Percentiles rank a stretch among this genome's conserved stretches.
phyloP scores from a whole-genome alignment of 2,888 invertebrate genomes.

The Andrena bicolor region DNA sequence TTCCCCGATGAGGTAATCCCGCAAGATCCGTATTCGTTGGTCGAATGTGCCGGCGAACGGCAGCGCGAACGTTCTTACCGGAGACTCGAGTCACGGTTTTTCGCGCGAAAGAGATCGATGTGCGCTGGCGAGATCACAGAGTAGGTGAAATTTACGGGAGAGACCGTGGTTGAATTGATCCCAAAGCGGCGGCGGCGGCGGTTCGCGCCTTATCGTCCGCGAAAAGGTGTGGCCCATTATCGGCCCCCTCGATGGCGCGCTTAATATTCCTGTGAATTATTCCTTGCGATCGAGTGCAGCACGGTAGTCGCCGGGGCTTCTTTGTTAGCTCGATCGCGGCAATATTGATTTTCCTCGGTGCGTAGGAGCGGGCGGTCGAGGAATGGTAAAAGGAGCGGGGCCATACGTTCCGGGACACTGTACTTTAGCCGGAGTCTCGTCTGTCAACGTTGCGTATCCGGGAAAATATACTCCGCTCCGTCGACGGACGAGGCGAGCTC shows the following conservation, averaged over 20 bases:
- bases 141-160: background rate
- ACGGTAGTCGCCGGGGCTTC: constrained; percentile 4
- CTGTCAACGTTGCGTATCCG: background rate
- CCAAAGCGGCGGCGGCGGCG: constrained; percentile 7
- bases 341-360: constrained; percentile 49
- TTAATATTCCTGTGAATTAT: constrained; percentile 61
- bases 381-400: background rate
- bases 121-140: background rate
- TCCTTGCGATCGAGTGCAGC: constrained; percentile 38
- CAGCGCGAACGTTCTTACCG: background rate
- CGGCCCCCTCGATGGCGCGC: constrained; percentile 33
- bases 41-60: no score
- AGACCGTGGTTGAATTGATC: constrained; percentile 39
- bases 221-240: constrained; percentile 62
- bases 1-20: no score
- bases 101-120: background rate
- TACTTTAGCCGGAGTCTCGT: background rate
- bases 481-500: no score
- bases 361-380: background rate
- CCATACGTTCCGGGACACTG: background rate
- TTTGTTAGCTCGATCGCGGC: constrained; percentile 48
- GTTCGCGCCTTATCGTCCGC: constrained; percentile 30
- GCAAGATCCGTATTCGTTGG: no score
- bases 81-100: background rate
- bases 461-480: background rate